Percentiles rank a stretch among this genome's conserved stretches.
phyloP scores from a whole-genome alignment of 2,113 vertebrate species.

The Melospiza georgiana region DNA sequence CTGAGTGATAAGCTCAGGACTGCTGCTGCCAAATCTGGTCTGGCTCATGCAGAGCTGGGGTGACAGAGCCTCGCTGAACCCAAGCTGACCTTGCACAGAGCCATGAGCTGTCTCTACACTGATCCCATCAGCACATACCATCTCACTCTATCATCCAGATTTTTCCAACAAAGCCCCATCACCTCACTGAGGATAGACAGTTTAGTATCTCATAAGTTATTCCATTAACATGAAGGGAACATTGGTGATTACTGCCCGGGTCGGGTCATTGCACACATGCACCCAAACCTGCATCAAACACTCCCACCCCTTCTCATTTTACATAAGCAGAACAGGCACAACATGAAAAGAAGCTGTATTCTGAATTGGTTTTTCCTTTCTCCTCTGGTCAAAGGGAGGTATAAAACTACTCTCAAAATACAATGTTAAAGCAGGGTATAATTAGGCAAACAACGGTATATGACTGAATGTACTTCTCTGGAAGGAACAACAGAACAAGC shows the following conservation, averaged over 20 bases:
- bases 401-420: not conserved
- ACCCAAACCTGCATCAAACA: not conserved
- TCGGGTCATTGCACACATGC: fast-evolving
- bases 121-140: fast-evolving
- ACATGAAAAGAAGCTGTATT: not conserved
- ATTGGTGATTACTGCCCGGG: not conserved
- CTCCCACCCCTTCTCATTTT: not conserved
- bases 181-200: not conserved
- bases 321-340: not conserved
- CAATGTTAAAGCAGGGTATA: not conserved
- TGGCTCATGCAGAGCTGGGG: not conserved
- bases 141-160: not conserved
- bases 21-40: not conserved
- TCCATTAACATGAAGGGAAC: not conserved
- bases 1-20: not conserved
- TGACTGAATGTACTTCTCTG: not conserved
- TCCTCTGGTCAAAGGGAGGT: not conserved
- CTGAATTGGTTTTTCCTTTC: not conserved
- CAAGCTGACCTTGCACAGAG: not conserved
- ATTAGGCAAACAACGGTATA: not conserved
- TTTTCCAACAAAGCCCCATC: not conserved
- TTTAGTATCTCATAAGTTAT: not conserved
- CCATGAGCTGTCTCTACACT: not conserved
- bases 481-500: not conserved
- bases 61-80: not conserved